Evolutionary conservation across 2,888 invertebrate species (phyloP).

Genomic region (Acanthosoma haemorrhoidale): DNA sequence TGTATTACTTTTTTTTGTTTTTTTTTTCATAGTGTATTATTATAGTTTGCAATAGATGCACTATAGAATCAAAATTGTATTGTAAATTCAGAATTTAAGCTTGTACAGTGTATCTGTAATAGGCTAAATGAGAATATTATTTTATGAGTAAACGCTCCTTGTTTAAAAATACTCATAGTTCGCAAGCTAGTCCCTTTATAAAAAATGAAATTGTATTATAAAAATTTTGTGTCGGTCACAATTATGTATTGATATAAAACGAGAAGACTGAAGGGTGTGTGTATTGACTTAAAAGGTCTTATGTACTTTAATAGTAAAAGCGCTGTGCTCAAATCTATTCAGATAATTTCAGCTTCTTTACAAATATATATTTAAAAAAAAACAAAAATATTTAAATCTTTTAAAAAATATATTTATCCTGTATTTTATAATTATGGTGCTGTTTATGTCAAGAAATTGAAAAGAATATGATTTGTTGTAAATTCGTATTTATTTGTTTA

Average conservation of each 20-base stretch:
- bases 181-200: constrained; percentile 9
- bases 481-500: constrained; percentile 22
- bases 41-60: constrained; percentile 1
- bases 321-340: constrained; percentile 23
- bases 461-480: constrained; percentile 17
- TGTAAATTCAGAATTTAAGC: neutral
- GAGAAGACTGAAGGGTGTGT: constrained; percentile 24
- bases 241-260: constrained; percentile 20
- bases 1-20: neutral
- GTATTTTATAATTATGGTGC: constrained; percentile 26
- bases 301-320: constrained; percentile 19
- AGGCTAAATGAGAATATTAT: neutral
- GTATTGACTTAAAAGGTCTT: constrained; percentile 25
- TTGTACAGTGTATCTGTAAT: constrained; percentile 3
- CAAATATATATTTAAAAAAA: constrained; percentile 11
- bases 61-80: neutral
- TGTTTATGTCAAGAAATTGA: constrained; percentile 9
- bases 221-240: constrained; percentile 12
- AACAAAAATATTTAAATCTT: neutral
- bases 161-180: constrained; percentile 10
- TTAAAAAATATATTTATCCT: constrained; percentile 19
- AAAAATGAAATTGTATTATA: neutral
- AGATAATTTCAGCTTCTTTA: constrained; percentile 23
- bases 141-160: constrained; percentile 14
- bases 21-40: neutral